phyloP scores from a whole-genome alignment of 2,113 vertebrate species.

The Buteo buteo region DNA sequence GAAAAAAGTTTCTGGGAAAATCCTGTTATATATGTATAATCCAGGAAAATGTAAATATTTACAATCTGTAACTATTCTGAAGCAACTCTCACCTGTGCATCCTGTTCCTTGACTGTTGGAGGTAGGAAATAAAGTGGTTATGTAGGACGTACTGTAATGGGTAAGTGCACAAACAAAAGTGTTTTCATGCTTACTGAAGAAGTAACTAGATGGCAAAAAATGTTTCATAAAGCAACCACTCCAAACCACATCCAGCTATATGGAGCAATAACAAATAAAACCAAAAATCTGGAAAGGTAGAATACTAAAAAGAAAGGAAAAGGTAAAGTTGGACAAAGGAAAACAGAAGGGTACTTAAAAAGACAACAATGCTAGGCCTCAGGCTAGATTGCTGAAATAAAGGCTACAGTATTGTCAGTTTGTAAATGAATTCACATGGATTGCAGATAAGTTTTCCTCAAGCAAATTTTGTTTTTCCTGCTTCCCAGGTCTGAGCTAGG shows the following conservation, averaged over 20 bases:
- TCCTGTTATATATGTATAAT: not conserved
- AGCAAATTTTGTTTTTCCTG: not conserved
- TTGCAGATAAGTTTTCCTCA: not conserved
- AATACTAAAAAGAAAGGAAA: not conserved
- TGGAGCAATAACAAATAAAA: not conserved
- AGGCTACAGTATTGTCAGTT: not conserved
- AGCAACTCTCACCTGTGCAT: not conserved
- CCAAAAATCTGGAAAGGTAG: not conserved
- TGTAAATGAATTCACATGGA: not conserved
- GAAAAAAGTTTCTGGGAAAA: not conserved
- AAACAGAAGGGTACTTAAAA: not conserved
- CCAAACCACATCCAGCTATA: not conserved
- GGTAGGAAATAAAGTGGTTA: not conserved
- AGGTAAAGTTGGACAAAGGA: not conserved
- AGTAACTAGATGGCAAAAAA: not conserved
- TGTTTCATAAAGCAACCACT: not conserved
- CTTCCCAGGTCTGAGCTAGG: not conserved
- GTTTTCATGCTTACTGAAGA: not conserved
- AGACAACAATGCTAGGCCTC: not conserved
- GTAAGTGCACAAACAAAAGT: not conserved
- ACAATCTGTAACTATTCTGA: not conserved
- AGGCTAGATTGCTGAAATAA: not conserved
- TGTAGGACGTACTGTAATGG: not conserved
- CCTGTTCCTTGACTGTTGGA: not conserved
- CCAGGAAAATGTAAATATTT: not conserved